Percentiles rank a stretch among this genome's conserved stretches.
Conservation (phyloP, 2,113 vertebrate species). For the Silurus asotus region DNA sequence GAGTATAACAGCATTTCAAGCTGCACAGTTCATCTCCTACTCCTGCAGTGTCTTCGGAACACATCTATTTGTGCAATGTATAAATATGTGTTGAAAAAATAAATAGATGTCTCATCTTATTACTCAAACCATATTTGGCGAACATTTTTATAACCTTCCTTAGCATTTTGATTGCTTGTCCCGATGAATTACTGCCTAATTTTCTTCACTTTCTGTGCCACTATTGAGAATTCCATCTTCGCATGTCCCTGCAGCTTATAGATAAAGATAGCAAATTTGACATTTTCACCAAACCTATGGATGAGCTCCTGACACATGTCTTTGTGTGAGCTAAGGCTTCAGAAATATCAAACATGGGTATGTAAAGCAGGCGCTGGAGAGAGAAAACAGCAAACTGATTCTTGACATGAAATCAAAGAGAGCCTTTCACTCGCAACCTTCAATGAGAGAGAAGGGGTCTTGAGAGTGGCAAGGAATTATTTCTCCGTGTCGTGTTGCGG, state of each 20-base stretch:
- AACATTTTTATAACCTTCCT: slow-evolving; percentile 30
- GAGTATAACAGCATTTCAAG: slow-evolving; percentile 46
- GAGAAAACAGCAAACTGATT: not conserved
- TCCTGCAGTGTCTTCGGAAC: slow-evolving; percentile 42
- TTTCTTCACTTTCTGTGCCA: not conserved
- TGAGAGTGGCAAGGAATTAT: slow-evolving; percentile 18
- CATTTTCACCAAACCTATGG: not conserved
- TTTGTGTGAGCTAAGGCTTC: not conserved
- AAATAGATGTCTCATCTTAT: slow-evolving; percentile 37
- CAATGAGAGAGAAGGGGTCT: not conserved
- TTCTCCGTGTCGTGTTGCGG: slow-evolving; percentile 4
- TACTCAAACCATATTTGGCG: slow-evolving; percentile 24
- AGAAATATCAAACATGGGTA: slow-evolving; percentile 13
- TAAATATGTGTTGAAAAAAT: not conserved
- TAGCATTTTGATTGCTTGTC: slow-evolving; percentile 23
- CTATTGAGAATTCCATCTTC: not conserved
- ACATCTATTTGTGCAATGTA: not conserved
- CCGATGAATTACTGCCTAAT: slow-evolving; percentile 18
- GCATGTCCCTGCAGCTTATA: not conserved
- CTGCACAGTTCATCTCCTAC: slow-evolving; percentile 38
- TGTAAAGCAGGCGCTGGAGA: not conserved
- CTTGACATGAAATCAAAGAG: slow-evolving; percentile 13
- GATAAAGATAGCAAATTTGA: not conserved
- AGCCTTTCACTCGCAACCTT: not conserved
- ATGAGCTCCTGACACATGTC: not conserved